Conservation (phyloP, 2,113 vertebrate species). For the Aldabrachelys gigantea region DNA sequence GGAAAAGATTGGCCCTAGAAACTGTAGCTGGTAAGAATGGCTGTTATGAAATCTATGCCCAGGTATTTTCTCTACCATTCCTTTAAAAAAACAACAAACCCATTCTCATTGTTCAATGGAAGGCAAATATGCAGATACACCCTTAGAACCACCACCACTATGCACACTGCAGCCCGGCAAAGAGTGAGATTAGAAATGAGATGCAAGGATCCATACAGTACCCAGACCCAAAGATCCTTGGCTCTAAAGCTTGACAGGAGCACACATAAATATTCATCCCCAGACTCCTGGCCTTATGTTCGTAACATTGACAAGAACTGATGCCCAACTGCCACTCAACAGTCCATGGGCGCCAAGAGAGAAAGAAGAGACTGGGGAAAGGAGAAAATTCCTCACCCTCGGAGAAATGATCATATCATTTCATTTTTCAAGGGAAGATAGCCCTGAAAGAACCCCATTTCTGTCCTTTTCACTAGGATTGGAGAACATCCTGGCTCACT, state of each 20-base stretch:
- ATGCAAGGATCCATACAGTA: not conserved
- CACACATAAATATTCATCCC: constrained; percentile 59
- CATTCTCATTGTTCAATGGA: not conserved
- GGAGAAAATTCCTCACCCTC: not conserved
- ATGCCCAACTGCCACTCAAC: constrained; percentile 24
- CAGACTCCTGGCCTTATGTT: constrained; percentile 28
- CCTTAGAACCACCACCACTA: not conserved
- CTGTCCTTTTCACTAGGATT: not conserved
- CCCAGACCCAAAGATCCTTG: constrained; percentile 25
- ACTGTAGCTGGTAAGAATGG: not conserved
- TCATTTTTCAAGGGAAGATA: not conserved
- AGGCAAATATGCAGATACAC: not conserved
- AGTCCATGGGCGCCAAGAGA: not conserved
- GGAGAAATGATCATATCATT: not conserved
- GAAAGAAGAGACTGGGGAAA: not conserved
- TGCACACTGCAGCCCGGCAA: constrained; percentile 20
- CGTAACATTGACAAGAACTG: constrained; percentile 51
- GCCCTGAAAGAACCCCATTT: not conserved
- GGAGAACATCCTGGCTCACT: not conserved
- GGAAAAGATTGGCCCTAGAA: not conserved
- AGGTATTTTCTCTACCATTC: not conserved
- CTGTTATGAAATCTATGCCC: not conserved
- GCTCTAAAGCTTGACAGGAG: constrained; percentile 21
- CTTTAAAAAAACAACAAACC: not conserved
- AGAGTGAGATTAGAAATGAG: not conserved